A percentile compares a stretch with the other conserved stretches of the same genome.
Evolutionary conservation across 2,797 vertebrate genomes (phyloP).

Genomic region (Simalia tracyae): DNA sequence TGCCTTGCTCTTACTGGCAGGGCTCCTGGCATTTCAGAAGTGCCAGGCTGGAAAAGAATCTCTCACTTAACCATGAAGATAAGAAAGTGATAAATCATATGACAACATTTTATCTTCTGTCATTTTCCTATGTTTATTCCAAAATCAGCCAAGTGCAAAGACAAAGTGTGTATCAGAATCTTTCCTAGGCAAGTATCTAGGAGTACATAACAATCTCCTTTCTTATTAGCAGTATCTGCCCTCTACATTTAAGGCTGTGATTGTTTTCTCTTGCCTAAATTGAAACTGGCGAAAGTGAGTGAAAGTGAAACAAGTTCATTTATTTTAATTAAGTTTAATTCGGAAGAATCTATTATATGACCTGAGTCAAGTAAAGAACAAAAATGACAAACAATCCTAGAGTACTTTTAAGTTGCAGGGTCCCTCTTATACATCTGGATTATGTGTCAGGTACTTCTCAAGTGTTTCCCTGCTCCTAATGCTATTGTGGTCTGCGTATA

Average conservation of each 20-base stretch:
- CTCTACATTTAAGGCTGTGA: background rate
- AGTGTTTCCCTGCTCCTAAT: background rate
- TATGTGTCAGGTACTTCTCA: background rate
- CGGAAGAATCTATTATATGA: background rate
- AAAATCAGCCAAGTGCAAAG: background rate
- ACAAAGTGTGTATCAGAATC: constrained; percentile 9
- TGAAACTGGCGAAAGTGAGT: background rate
- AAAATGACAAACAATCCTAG: background rate
- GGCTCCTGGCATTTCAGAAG: constrained; percentile 22
- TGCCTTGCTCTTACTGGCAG: background rate
- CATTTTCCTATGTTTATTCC: background rate
- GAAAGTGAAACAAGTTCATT: background rate
- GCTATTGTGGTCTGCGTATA: background rate
- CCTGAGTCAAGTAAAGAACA: background rate
- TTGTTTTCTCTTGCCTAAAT: background rate
- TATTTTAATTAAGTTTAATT: constrained; percentile 4
- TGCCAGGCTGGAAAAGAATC: constrained; percentile 30
- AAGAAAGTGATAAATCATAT: constrained; percentile 20
- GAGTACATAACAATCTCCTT: background rate
- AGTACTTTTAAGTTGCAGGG: background rate
- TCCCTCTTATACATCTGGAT: background rate
- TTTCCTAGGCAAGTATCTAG: constrained; percentile 10
- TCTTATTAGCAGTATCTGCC: background rate
- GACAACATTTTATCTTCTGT: constrained; percentile 1
- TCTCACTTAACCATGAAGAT: constrained; percentile 26